Conservation (phyloP, 1,140 invertebrate species). For the Hetaerina americana region DNA sequence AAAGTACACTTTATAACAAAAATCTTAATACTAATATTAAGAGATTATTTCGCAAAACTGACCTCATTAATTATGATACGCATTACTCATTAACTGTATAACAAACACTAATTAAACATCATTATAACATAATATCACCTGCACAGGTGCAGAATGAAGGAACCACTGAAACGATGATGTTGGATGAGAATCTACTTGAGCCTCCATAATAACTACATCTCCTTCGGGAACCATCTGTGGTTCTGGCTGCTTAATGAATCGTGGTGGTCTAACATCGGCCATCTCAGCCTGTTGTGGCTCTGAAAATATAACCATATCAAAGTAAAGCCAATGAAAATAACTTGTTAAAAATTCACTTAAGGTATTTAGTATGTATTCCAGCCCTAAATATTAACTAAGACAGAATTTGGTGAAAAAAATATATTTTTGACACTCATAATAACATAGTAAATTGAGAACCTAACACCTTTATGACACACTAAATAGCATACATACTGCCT, state of each 20-base stretch:
- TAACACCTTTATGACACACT: no score
- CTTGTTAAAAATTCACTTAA: not conserved
- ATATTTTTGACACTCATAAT: no score
- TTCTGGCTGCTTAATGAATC: slow-evolving; percentile 54
- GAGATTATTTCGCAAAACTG: no score
- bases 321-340: not conserved
- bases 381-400: no score
- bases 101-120: no score
- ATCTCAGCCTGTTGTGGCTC: slow-evolving; percentile 40
- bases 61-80: no score
- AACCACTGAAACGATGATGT: slow-evolving; percentile 79
- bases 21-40: not conserved
- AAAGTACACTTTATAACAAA: no score
- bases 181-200: slow-evolving; percentile 58
- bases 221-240: slow-evolving; percentile 56
- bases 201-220: slow-evolving; percentile 67
- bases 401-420: no score
- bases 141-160: slow-evolving; percentile 40
- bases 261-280: slow-evolving; percentile 50
- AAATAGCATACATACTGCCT: no score
- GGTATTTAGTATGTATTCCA: no score
- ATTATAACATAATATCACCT: slow-evolving; percentile 27
- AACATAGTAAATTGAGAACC: no score
- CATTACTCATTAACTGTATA: no score
- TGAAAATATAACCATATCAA: slow-evolving; percentile 16